Base-by-base conservation (phyloP, 1,140 invertebrate species). In the Nilaparvata lugens region DNA sequence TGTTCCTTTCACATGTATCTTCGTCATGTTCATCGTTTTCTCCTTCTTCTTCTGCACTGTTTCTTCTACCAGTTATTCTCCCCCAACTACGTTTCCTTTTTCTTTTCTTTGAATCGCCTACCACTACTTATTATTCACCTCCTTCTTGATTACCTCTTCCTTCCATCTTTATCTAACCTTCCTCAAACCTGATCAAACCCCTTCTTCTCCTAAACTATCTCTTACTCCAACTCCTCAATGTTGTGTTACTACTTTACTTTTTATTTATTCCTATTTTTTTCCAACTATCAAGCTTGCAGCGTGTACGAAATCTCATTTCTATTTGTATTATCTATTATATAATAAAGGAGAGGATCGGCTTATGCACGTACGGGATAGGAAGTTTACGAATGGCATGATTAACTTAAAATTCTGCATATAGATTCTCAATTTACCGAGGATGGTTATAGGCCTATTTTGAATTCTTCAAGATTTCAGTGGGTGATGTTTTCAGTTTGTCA, bases 1-100 rank as follows among this genome's bases (percentile, higher is more conserved):
- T 60, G 60, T 14, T 65, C 66, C 66, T 69, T 66, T 63, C 66
- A 63, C 64, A 38, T 65, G 62, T 63, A n/a, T n/a, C n/a, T n/a
- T n/a, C n/a, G n/a, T n/a, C n/a, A n/a, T n/a, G 64, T 63, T 21
- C 53, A 54, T 18, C 51, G 54, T 52, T 57, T 55, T 60, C 58
- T 48, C 25, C 63, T 53, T 31, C 55, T 57, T 60, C 64, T 21
- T 54, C 45, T 28, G 16, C 43, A 18, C 51, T 54, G n/a, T n/a
- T 56, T 21, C 48, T 59, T 51, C 42, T 43, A 31, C 23, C n/a
- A n/a, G n/a, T 40, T 56, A 31, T 56, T 40, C 18, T 31, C n/a
- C n/a, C n/a, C n/a, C n/a, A n/a, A n/a, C n/a, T n/a, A n/a, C n/a
- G n/a, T n/a, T 56, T 40, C 14, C 5, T 40, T 19, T 38, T 40